Evolutionary conservation across 1,140 invertebrate genomes (phyloP).

Genomic region (Calliphora vicina): DNA sequence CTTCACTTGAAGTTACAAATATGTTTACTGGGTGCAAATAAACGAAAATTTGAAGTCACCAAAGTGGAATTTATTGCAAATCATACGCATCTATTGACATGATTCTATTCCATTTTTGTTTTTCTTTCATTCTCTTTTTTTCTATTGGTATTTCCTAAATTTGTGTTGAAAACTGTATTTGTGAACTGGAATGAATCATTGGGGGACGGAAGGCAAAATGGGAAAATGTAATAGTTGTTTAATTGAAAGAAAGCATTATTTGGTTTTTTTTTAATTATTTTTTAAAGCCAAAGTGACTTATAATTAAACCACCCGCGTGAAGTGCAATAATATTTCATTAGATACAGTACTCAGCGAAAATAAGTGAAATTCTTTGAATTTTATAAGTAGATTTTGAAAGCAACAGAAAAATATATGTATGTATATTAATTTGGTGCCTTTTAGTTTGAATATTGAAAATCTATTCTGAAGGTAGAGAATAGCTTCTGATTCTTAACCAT

Average conservation of each 20-base stretch:
- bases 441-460: no score
- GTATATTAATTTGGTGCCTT: no score
- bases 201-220: background rate
- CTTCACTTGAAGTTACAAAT: no score
- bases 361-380: no score
- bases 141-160: background rate
- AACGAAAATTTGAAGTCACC: background rate
- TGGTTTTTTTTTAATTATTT: background rate
- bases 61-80: constrained; percentile 1
- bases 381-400: no score
- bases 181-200: background rate
- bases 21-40: background rate
- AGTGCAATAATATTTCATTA: background rate
- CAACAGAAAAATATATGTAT: no score
- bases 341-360: background rate
- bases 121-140: background rate
- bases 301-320: background rate
- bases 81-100: constrained; percentile 16
- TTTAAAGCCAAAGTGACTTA: background rate
- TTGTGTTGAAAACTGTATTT: background rate
- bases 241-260: background rate
- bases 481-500: no score
- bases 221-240: background rate
- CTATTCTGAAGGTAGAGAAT: no score
- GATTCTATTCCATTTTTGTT: background rate